Percentiles rank a stretch among this genome's conserved stretches.
These are phyloP conservation scores for Drosophila erecta DNA, from an alignment of 1,140 invertebrate species.

Conservation along the genomic window DNA sequence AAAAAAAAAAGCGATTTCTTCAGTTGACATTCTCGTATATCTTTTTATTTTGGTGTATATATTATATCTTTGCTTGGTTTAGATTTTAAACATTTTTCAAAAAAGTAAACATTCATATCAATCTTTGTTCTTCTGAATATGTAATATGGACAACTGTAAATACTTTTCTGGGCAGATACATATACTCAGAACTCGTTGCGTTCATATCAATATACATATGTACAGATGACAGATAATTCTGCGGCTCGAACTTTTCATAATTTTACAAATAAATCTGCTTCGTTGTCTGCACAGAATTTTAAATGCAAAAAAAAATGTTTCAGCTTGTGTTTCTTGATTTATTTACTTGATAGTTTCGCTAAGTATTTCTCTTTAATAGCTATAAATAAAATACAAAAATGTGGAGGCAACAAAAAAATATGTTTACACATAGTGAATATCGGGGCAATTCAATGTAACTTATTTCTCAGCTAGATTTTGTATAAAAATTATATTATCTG, in stretches of 20 bases:
- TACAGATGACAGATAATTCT: conserved; percentile 59
- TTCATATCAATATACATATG: conserved; percentile 45
- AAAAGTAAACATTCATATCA: conserved; percentile 70
- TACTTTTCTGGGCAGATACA: conserved; percentile 50
- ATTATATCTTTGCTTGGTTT: conserved; percentile 37
- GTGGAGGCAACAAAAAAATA: conserved; percentile 51
- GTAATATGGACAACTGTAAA: conserved; percentile 64
- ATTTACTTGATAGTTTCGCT: conserved; percentile 27
- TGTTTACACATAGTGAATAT: conserved; percentile 57
- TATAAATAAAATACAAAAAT: conserved; percentile 66
- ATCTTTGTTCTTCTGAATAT: conserved; percentile 49
- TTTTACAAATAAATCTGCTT: conserved; percentile 59
- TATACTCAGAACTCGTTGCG: conserved; percentile 41
- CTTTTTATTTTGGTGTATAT: conserved; percentile 32
- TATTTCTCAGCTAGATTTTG: conserved; percentile 28
- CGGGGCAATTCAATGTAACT: conserved; percentile 44
- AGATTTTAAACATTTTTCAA: conserved; percentile 64
- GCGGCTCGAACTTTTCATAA: conserved; percentile 17
- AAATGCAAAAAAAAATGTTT: conserved; percentile 67
- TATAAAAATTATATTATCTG: conserved; percentile 61
- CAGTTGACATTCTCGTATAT: conserved; percentile 15
- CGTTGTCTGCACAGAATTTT: conserved; percentile 54
- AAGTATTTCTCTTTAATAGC: conserved; percentile 32
- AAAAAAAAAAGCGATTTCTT: conserved; percentile 3
- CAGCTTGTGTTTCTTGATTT: conserved; percentile 27